Evolutionary conservation across 1,140 invertebrate species (phyloP).

Genomic region (Pachypeltis micranthus): DNA sequence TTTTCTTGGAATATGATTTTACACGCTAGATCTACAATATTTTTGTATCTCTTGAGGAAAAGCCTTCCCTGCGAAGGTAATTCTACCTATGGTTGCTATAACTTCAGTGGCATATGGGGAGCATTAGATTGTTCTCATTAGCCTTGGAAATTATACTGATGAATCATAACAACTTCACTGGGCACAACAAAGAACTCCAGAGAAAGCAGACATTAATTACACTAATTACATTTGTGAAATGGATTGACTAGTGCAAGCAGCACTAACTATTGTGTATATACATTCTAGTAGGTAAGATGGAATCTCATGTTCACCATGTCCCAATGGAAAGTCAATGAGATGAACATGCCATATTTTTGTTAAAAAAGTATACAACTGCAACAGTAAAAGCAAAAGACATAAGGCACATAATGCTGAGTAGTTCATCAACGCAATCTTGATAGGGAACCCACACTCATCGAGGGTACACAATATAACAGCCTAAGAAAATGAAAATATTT

Average conservation of each 20-base stretch:
- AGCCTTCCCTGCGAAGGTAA: no score
- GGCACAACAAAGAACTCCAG: no score
- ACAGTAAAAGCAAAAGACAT: constrained; percentile 28
- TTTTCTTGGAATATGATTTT: no score
- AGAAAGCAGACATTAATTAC: no score
- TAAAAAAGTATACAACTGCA: constrained; percentile 24
- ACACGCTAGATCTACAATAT: no score
- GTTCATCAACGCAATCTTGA: constrained; percentile 28
- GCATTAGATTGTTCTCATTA: no score
- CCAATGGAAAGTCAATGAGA: background rate
- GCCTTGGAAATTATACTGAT: no score
- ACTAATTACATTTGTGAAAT: constrained; percentile 16
- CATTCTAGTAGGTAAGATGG: constrained; percentile 5
- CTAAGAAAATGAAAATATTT: no score
- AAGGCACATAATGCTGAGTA: constrained; percentile 30
- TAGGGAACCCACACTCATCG: constrained; percentile 17
- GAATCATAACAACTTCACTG: no score
- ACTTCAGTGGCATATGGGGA: no score
- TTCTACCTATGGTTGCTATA: no score
- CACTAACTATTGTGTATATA: constrained; percentile 11
- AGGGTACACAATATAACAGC: constrained; percentile 16
- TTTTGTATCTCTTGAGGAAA: no score
- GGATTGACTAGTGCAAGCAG: constrained; percentile 10
- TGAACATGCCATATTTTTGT: constrained; percentile 17
- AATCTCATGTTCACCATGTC: background rate